Conservation (phyloP, 2,797 vertebrate genomes). For the Sebastes oblongus region DNA sequence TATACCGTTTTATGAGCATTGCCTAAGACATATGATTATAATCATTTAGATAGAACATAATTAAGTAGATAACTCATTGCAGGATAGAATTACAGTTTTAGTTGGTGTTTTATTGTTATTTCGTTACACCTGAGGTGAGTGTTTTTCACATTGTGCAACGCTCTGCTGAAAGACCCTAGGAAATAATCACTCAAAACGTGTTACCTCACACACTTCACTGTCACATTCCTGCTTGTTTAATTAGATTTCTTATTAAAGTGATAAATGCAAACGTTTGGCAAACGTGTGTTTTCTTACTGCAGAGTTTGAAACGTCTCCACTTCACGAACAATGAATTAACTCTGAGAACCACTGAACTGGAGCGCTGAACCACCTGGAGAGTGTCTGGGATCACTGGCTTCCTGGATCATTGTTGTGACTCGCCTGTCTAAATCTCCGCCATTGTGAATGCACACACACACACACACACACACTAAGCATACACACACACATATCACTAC, state of each 20-base stretch:
- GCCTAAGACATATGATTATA: neutral
- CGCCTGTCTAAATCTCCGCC: constrained; percentile 43
- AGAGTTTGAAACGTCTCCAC: constrained; percentile 5
- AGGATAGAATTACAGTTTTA: neutral
- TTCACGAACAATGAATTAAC: constrained; percentile 13
- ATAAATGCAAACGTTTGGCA: neutral
- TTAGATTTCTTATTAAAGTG: neutral
- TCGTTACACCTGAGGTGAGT: neutral
- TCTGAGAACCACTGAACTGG: constrained; percentile 33
- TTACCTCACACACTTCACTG: neutral
- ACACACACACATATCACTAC: constrained; percentile 11
- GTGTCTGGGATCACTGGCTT: constrained; percentile 66
- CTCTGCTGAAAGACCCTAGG: neutral
- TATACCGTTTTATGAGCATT: neutral
- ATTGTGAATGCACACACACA: neutral
- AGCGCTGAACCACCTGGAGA: constrained; percentile 49
- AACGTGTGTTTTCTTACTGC: neutral
- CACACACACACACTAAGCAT: neutral
- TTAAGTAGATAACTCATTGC: neutral
- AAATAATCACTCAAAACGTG: neutral
- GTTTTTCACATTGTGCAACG: neutral
- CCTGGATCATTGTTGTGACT: constrained; percentile 79
- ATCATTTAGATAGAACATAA: neutral
- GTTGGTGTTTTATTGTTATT: neutral
- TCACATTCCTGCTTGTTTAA: neutral